Base-by-base conservation (phyloP, 2,888 invertebrate species). In the Stramonita haemastoma region DNA sequence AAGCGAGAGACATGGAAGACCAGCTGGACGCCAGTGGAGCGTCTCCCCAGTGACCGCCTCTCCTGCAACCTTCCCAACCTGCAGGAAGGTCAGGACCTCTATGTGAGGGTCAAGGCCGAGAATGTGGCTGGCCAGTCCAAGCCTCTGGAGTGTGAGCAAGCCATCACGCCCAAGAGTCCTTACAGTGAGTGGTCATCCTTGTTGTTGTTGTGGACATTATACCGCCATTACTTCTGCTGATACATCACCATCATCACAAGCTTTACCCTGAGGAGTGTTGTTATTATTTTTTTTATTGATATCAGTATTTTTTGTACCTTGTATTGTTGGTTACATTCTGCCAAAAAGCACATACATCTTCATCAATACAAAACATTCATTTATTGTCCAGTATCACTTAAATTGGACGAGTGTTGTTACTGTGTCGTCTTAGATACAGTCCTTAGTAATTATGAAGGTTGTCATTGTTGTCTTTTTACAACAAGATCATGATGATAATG, bases 111-210 rank as follows among this genome's bases (percentile, higher is more conserved):
- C 56, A 97, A 97, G 94, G 98, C 98, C 0, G 97, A 97, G 92
- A 99, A 99, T 96, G 97, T 98, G 26, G 97, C 98, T 88, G 98
- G 98, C 8, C 96, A 97, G 88, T 98, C 98, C 66, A 98, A 98
- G 93, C 97, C 98, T 86, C 91, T 94, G 56, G 94, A 94, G 73
- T 91, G 93, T 22, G 93, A 93, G 6, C 91, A 91, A 17, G 91
- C 93, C 36, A 91, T 95, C 89, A 92, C 91, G 89, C 94, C 95
- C 56, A 94, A 94, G 92, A 95, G 94, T 89, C 95, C 95, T 77
- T 94, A 93, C 92, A 92, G 94, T 95, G 91, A 94, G 94, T 94
- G 15, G 15, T 85, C 11, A 17, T 36, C 1, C 17, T 66, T 66
- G 66, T 66, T 66, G 19, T 60, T 11, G 66, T 26, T n/a, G 56